These are phyloP conservation scores for Turritopsis dohrnii DNA, from an alignment of 30 jellyfish, hydroid and myxozoan genomes.

Conservation along the genomic window DNA sequence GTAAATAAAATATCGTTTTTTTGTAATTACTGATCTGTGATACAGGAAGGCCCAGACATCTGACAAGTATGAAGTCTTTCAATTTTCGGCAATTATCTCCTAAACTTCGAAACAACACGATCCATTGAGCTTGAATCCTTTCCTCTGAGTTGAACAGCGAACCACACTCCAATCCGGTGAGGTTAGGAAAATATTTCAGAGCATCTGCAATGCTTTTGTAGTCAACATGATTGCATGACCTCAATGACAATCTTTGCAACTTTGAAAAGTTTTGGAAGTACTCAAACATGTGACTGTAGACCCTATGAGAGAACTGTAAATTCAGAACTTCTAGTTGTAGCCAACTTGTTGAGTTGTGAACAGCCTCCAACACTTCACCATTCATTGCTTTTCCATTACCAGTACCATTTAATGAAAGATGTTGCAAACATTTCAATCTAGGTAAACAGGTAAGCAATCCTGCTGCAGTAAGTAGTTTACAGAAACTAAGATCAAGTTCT, in stretches of 20 bases:
- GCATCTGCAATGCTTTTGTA: constrained; percentile 7
- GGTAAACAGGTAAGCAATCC: constrained; percentile 32
- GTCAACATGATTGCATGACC: constrained; percentile 36
- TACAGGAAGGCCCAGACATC: constrained; percentile 31
- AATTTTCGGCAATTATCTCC: constrained; percentile 29
- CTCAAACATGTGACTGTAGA: constrained; percentile 14
- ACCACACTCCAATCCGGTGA: constrained; percentile 34
- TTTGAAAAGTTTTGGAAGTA: constrained; percentile 17
- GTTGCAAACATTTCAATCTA: background rate
- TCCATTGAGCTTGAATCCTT: constrained; percentile 26
- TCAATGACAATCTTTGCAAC: constrained; percentile 30
- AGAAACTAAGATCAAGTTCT: constrained; percentile 45
- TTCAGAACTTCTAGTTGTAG: constrained; percentile 26
- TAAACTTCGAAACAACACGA: constrained; percentile 12
- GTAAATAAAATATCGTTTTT: constrained; percentile 20
- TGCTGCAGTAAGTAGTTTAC: constrained; percentile 22
- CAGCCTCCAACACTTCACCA: constrained; percentile 26
- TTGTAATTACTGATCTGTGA: constrained; percentile 22
- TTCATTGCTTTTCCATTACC: constrained; percentile 54
- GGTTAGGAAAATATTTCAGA: constrained; percentile 14
- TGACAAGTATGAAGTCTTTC: constrained; percentile 26
- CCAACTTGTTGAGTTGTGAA: constrained; percentile 5
- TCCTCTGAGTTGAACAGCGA: constrained; percentile 32
- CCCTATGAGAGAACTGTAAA: constrained; percentile 34
- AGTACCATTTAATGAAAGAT: constrained; percentile 31